Percentiles rank a stretch among this genome's conserved stretches.
These are phyloP conservation scores for Ochotona curzoniae DNA, from an alignment of 2,113 vertebrate genomes.

Conservation along the genomic window DNA sequence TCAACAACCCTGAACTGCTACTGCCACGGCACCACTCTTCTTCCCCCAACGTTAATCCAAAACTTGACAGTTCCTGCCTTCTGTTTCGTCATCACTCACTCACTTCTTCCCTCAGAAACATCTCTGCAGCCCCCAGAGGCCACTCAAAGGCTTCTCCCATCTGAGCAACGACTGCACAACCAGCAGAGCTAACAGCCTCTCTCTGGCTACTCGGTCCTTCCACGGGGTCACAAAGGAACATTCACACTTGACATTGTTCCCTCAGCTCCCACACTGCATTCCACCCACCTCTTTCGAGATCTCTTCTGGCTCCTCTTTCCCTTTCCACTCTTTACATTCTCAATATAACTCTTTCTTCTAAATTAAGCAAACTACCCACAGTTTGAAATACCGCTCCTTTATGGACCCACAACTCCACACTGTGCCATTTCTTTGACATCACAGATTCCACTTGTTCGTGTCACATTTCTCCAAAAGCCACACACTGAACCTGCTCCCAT, in stretches of 20 bases:
- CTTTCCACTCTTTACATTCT: conserved; percentile 45
- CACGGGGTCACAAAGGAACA: background rate
- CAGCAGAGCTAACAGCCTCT: background rate
- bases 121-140: background rate
- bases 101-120: conserved; percentile 4
- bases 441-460: background rate
- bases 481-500: background rate
- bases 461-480: conserved; percentile 33
- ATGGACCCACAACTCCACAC: background rate
- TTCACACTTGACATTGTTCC: background rate
- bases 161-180: background rate
- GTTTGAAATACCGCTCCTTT: background rate
- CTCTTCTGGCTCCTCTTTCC: conserved; percentile 57
- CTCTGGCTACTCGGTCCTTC: background rate
- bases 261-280: background rate
- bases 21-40: conserved; percentile 41
- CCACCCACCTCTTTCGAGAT: background rate
- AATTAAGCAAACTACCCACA: background rate
- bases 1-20: background rate
- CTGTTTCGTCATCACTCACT: conserved; percentile 51
- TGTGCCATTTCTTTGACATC: background rate
- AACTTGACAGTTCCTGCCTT: conserved; percentile 59
- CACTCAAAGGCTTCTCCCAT: background rate
- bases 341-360: conserved; percentile 41
- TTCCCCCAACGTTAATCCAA: background rate